Percentiles rank a stretch among this genome's conserved stretches.
Evolutionary conservation across 2,797 vertebrate species (phyloP).

Genomic region (Silurus lanzhouensis): DNA sequence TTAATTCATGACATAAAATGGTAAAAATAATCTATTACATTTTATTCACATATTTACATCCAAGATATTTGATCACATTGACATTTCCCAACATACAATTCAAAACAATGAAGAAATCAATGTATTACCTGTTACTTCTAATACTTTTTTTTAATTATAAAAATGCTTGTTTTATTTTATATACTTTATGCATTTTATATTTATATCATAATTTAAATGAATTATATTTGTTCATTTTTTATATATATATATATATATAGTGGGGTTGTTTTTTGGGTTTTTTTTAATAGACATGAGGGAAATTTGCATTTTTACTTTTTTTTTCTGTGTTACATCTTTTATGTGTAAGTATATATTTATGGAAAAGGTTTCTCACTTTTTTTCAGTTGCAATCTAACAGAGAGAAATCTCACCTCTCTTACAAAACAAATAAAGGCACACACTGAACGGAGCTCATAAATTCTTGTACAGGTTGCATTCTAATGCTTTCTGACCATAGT

Average conservation of each 20-base stretch:
- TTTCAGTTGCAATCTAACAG: background rate
- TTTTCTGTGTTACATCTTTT: background rate
- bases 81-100: background rate
- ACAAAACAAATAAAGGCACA: background rate
- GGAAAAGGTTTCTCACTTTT: background rate
- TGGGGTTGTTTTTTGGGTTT: too few species aligned
- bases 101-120: background rate
- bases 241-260: too few species aligned
- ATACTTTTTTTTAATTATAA: background rate
- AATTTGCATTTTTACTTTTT: background rate
- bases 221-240: too few species aligned
- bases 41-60: background rate
- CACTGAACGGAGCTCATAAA: constrained; percentile 14
- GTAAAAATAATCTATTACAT: background rate
- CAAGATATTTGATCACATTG: background rate
- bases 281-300: background rate
- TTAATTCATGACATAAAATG: background rate
- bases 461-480: constrained; percentile 10
- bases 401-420: background rate
- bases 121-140: background rate
- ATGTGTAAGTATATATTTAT: background rate
- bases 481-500: constrained; percentile 39
- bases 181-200: background rate
- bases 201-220: too few species aligned
- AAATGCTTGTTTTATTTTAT: background rate